A percentile compares a stretch with the other conserved stretches of the same genome.
These are phyloP conservation scores for Drosophila littoralis DNA, from an alignment of 1,140 invertebrate genomes.

Conservation along the genomic window DNA sequence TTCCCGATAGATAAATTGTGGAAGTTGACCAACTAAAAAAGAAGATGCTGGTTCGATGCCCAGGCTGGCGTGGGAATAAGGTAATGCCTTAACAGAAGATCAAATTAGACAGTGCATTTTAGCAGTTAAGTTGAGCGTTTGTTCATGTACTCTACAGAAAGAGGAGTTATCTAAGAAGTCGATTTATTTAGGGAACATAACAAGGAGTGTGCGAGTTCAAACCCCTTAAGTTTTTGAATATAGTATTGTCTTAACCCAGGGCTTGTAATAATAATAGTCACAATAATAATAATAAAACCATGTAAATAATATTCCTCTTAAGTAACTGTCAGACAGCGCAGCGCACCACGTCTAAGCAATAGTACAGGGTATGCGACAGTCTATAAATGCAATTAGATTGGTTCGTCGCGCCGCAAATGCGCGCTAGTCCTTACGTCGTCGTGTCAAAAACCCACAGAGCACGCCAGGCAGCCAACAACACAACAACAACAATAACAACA, in stretches of 20 bases:
- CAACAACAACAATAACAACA: constrained; percentile 39
- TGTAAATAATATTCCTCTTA: neutral
- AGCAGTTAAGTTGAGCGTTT: no score
- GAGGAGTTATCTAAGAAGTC: no score
- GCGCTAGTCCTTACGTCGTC: constrained; percentile 55
- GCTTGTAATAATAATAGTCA: neutral
- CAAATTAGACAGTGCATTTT: no score
- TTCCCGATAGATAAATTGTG: no score
- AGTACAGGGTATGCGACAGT: constrained; percentile 6
- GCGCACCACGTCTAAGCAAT: neutral
- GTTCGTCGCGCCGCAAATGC: constrained; percentile 5
- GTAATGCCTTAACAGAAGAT: no score
- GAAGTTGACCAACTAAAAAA: no score
- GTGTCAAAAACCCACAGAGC: constrained; percentile 53
- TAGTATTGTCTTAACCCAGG: no score
- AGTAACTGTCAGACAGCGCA: neutral
- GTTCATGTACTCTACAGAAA: no score
- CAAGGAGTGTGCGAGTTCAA: no score
- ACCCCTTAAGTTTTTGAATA: neutral
- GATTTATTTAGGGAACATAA: no score
- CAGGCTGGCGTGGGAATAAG: no score
- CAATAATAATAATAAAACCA: neutral
- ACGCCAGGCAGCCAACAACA: constrained; percentile 27
- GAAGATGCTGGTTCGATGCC: no score
- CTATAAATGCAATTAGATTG: neutral